Base-by-base conservation (phyloP, 2,888 invertebrate species). In the Seira musarum region DNA sequence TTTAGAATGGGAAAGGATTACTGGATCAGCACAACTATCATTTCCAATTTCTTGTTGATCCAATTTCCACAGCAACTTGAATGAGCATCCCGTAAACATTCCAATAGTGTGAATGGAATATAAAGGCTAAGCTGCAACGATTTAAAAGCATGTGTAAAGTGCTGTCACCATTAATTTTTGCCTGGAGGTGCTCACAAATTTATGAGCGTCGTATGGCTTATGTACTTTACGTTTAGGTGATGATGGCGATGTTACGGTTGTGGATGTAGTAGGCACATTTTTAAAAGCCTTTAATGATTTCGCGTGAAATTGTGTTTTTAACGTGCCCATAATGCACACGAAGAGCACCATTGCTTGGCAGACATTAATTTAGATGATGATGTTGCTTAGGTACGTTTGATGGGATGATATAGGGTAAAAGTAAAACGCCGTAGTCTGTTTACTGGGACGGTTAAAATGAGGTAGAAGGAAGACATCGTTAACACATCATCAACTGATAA, bases 61-160 rank as follows among this genome's bases (percentile, higher is more conserved):
- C 53, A 13, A 13, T 17, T 30, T 3, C 13, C 53, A 53, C 13
- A 15, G 2, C 17, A 53, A 15, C 53, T 53, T 53, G 53, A 15
- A n/a, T 53, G 53, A 53, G 15, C 2, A 2, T 53, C n/a, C 6
- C 17, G n/a, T n/a, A 53, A 53, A 53, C 53, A 53, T 53, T 53
- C 17, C 53, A 53, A n/a, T n/a, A 30, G 30, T 8, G 30, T 5
- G 53, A 8, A 17, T 53, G 53, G 53, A 13, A 53, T n/a, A n/a
- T 30, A 8, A 30, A 30, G 30, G 30, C 53, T 13, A 53, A 53
- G 53, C n/a, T 53, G 53, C 3, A 17, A 53, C 53, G 17, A n/a
- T 53, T 53, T 53, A 53, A 53, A 53, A 53, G 53, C 17, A 53
- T 53, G 53, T 53, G 53, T 53, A 53, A 53, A 53, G 53, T 53